Percentiles rank a stretch among this genome's conserved stretches.
phyloP scores from a whole-genome alignment of 2,797 vertebrate species.

The Siniperca scherzeri region DNA sequence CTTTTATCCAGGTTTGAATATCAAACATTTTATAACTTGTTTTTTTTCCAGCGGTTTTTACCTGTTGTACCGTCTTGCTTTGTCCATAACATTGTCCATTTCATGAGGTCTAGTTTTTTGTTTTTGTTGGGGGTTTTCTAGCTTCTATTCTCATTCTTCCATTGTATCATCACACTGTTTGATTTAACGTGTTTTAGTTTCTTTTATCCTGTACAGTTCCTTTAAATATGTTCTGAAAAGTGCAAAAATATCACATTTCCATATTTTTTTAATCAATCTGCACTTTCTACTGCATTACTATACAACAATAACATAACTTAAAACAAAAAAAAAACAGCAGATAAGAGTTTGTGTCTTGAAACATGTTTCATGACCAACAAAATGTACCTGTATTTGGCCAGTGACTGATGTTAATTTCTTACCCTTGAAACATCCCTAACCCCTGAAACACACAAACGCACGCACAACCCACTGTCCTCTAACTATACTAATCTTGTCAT shows the following conservation, averaged over 20 bases:
- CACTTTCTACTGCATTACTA: background rate
- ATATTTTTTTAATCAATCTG: background rate
- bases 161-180: background rate
- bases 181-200: background rate
- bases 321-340: background rate
- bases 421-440: constrained; percentile 29
- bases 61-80: background rate
- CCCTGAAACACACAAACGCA: constrained; percentile 27
- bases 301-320: background rate
- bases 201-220: background rate
- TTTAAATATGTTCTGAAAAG: background rate
- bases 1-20: background rate
- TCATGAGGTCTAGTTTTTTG: background rate
- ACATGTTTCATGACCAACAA: background rate
- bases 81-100: background rate
- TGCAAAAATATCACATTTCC: background rate
- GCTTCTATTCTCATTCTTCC: background rate
- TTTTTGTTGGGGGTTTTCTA: too few relatives aligned
- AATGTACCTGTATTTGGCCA: background rate
- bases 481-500: constrained; percentile 44
- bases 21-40: background rate
- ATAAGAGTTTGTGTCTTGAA: background rate
- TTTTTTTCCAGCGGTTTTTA: background rate
- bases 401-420: constrained; percentile 5
- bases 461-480: constrained; percentile 24